Evolutionary conservation across 2,888 invertebrate species (phyloP).

Genomic region (Temnothorax unifasciatus): DNA sequence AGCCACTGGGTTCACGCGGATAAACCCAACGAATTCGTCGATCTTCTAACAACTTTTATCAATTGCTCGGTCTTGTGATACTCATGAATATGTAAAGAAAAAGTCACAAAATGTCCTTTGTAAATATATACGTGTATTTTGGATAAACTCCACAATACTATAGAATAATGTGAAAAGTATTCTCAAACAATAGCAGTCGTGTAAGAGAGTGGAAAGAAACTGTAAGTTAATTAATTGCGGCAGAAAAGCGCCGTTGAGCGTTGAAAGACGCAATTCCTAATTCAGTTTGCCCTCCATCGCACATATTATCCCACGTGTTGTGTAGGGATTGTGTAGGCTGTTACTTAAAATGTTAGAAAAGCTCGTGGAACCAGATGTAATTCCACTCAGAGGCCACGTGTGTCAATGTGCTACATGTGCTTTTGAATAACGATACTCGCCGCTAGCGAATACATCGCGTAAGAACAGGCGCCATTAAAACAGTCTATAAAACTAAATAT

Average conservation of each 20-base stretch:
- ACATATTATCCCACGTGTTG: slow-evolving; percentile 25
- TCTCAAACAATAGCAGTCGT: slow-evolving; percentile 54
- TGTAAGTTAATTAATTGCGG: slow-evolving; percentile 46
- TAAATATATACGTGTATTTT: slow-evolving; percentile 75
- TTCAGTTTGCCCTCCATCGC: slow-evolving; percentile 17
- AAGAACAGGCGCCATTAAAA: neutral
- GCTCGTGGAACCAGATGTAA: slow-evolving; percentile 47
- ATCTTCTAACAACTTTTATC: slow-evolving; percentile 89
- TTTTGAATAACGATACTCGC: slow-evolving; percentile 15
- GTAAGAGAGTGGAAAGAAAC: slow-evolving; percentile 58
- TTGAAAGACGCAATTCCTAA: slow-evolving; percentile 25
- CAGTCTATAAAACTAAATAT: slow-evolving; percentile 34
- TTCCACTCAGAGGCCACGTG: slow-evolving; percentile 58
- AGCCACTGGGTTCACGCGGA: slow-evolving; percentile 98
- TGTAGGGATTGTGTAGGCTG: slow-evolving; percentile 1
- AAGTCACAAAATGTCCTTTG: slow-evolving; percentile 54
- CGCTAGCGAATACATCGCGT: neutral
- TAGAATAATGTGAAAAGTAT: slow-evolving; percentile 66
- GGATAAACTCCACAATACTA: slow-evolving; percentile 69
- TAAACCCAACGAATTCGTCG: slow-evolving; percentile 93
- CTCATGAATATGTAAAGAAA: slow-evolving; percentile 52
- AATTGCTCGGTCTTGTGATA: slow-evolving; percentile 75
- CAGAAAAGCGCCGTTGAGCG: slow-evolving; percentile 54
- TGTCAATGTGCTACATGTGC: slow-evolving; percentile 33
- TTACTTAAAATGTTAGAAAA: slow-evolving; percentile 48